Base-by-base conservation (phyloP, 2,888 invertebrate species). In the Lasioglossum villosulum region DNA sequence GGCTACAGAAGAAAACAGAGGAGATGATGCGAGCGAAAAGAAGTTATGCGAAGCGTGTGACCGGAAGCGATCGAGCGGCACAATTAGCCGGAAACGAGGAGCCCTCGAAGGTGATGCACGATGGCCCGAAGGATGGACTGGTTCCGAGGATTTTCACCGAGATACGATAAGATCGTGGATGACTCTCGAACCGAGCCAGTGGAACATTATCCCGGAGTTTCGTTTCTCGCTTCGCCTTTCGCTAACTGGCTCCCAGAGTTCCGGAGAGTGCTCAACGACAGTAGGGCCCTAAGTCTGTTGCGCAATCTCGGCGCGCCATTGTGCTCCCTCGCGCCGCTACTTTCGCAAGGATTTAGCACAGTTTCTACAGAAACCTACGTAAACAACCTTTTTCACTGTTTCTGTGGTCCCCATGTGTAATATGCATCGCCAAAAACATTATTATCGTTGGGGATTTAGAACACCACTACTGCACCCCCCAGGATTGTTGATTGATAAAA, bases 71-170 rank as follows among this genome's bases (percentile, higher is more conserved):
- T 91, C 83, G 86, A 75, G 48, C 83, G 82, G 71, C 84, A 88
- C 91, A 90, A 91, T 91, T 90, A 87, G 90, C 90, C 91, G 92
- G 92, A 92, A 91, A 87, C 86, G 77, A 84, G 76, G 82, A 87
- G 80, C 89, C 79, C 84, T 84, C 84, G 86, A 85, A 88, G 88
- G 82, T 84, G 88, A 87, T 77, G 78, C 84, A 66, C 66, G 19
- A 59, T 59, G 19, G 45, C 68, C 73, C 71, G 83, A 80, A 82
- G 78, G 80, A 42, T 79, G 76, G 30, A 42, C 81, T 74, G 74
- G 75, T 80, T 77, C 83, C 72, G 66, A 78, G 42, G 23, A 71
- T 52, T 75, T 74, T 77, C 39, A 66, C 19, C 68, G 68, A 27
- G 68, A 66, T 30, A 14, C 42, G 83, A 87, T 86, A 83, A 73